phyloP scores from a whole-genome alignment of 2,113 vertebrate genomes.

The Leucoraja erinaceus region DNA sequence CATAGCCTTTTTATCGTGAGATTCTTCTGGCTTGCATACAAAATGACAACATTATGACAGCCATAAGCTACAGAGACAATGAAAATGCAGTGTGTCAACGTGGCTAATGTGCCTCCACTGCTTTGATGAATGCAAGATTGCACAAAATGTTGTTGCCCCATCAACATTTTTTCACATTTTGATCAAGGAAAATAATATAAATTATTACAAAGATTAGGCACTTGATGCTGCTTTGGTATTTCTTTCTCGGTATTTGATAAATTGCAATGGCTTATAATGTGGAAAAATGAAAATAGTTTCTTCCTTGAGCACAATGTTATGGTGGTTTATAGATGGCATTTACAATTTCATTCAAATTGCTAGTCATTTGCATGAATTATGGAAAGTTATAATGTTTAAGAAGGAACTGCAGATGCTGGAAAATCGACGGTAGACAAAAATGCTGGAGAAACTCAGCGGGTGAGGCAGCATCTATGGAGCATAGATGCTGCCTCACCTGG shows the following conservation, averaged over 20 bases:
- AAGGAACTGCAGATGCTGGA: too few relatives aligned
- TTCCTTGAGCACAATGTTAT: background rate
- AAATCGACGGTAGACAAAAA: too few relatives aligned
- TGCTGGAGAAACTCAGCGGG: too few relatives aligned
- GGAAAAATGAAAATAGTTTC: background rate
- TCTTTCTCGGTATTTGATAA: background rate
- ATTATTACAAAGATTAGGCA: background rate
- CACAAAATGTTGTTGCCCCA: background rate
- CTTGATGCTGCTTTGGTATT: background rate
- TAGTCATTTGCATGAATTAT: background rate
- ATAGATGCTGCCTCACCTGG: too few relatives aligned
- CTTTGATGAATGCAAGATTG: background rate
- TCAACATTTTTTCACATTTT: background rate
- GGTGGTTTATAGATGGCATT: background rate
- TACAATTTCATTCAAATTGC: background rate
- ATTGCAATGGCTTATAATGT: background rate
- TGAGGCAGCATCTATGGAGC: too few relatives aligned
- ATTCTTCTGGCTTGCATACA: background rate
- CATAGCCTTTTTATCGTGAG: background rate
- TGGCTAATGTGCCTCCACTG: background rate
- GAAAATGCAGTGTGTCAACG: background rate
- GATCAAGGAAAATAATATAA: background rate
- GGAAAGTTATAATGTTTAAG: background rate
- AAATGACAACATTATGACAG: background rate
- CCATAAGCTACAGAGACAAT: background rate